These are phyloP conservation scores for Laothoe populi DNA, from an alignment of 2,888 invertebrate genomes.

Conservation along the genomic window DNA sequence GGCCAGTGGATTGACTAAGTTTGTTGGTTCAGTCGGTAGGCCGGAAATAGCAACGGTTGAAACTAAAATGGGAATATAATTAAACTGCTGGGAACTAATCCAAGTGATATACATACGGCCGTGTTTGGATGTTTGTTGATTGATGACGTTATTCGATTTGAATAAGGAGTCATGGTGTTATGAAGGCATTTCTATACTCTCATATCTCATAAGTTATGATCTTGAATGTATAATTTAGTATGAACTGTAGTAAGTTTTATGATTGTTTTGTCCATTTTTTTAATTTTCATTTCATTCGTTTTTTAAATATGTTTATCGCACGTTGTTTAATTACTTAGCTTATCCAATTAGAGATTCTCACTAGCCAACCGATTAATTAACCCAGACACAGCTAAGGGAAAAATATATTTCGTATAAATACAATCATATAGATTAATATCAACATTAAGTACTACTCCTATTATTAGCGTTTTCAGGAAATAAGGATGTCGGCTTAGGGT, in stretches of 20 bases:
- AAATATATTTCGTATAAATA: neutral
- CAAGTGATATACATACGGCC: constrained; percentile 11
- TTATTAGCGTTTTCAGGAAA: neutral
- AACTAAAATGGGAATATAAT: constrained; percentile 23
- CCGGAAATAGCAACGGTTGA: constrained; percentile 13
- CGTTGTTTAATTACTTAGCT: too few relatives aligned
- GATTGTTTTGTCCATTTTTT: too few relatives aligned
- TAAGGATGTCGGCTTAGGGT: neutral
- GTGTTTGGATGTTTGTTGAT: constrained; percentile 7
- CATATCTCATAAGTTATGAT: too few relatives aligned
- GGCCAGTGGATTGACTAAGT: neutral
- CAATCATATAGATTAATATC: neutral
- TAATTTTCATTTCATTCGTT: too few relatives aligned
- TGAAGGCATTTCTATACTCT: neutral
- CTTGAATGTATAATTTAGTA: too few relatives aligned
- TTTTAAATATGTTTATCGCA: too few relatives aligned
- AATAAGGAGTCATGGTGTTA: neutral
- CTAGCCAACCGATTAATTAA: too few relatives aligned
- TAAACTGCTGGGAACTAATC: constrained; percentile 15
- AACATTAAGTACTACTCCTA: too few relatives aligned
- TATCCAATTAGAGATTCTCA: too few relatives aligned
- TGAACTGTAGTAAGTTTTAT: too few relatives aligned
- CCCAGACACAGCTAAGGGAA: too few relatives aligned
- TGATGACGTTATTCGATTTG: neutral
- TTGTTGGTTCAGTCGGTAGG: constrained; percentile 5